Evolutionary conservation across 23 tunicate genomes (phyloP), one percentile per base, ranked within the genome.

Genomic region (Clavelina lepadiformis): DNA sequence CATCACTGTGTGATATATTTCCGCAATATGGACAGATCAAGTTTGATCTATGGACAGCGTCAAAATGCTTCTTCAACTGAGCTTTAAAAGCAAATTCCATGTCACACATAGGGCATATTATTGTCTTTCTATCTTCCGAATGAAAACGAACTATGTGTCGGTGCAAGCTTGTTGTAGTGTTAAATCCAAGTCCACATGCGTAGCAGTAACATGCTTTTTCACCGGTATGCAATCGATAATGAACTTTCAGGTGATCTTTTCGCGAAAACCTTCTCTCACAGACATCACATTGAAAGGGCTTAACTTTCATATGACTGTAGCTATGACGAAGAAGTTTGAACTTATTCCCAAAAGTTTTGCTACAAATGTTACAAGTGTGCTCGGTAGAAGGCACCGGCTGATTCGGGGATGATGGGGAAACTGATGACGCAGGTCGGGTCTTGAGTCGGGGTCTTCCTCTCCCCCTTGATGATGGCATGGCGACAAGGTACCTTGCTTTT

Each of bases 241-340:
- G 82, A 66, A 76, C 82, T 56, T 76, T 69, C 1, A 65, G 57
- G 38, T 76, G 82, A 38, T 76, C 82, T 65, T 76, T 76, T 25
- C 82, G 45, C 23, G 63, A 18, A 38, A 76, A 76, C 6, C 82
- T 35, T 41, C 82, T 34, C 37, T 66, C 82, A 65, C 82, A 76
- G 3, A 37, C 38, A 13, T 76, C 82, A 38, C 82, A 76, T 26
- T 47, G 71, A 55, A 76, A 76, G 0, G 82, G 82, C 51, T 76
- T 76, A 3, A 65, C 44, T 3, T 38, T 66, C 65, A 76, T 31
- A 31, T 76, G 82, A 46, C 41, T 76, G 66, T 76, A 76, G 2
- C 61, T 24, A 38, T 76, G 82, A 1, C 82, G 82, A 11, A 65
- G 11, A 22, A 76, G 47, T 44, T 76, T 76, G 41, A 76, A 76